Evolutionary conservation across 2,113 vertebrate genomes (phyloP).

Genomic region (Saccopteryx leptura): DNA sequence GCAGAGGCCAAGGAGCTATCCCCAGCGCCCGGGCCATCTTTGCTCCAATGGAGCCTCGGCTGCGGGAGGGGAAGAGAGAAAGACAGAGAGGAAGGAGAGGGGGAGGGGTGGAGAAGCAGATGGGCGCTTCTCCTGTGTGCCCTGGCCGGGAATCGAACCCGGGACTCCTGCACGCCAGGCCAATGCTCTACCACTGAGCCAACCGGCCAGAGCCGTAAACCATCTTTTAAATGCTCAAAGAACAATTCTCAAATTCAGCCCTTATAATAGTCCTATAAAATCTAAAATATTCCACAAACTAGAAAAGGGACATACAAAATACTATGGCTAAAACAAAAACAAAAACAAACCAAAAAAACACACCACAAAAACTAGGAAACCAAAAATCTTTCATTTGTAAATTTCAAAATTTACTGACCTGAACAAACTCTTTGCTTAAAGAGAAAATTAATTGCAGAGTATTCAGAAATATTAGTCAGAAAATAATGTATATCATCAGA

Average conservation of each 20-base stretch:
- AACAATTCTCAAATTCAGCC: slow-evolving; percentile 41
- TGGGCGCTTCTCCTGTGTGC: too few relatives aligned
- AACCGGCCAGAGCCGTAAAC: not conserved
- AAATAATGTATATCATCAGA: not conserved
- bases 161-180: too few relatives aligned
- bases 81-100: too few relatives aligned
- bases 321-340: not conserved
- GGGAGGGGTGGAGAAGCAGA: too few relatives aligned
- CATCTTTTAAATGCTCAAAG: slow-evolving; percentile 42
- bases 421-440: slow-evolving; percentile 27
- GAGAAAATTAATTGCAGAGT: slow-evolving; percentile 3
- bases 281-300: not conserved
- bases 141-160: too few relatives aligned
- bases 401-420: slow-evolving; percentile 36
- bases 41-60: too few relatives aligned
- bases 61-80: too few relatives aligned
- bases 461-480: slow-evolving; percentile 44
- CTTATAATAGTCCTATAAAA: not conserved
- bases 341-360: not conserved
- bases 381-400: not conserved
- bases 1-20: too few relatives aligned
- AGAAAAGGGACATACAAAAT: not conserved
- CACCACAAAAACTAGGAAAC: not conserved
- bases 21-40: too few relatives aligned
- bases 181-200: too few relatives aligned